These are phyloP conservation scores for Andrena trimmerana DNA, from an alignment of 2,888 invertebrate genomes.

Conservation along the genomic window DNA sequence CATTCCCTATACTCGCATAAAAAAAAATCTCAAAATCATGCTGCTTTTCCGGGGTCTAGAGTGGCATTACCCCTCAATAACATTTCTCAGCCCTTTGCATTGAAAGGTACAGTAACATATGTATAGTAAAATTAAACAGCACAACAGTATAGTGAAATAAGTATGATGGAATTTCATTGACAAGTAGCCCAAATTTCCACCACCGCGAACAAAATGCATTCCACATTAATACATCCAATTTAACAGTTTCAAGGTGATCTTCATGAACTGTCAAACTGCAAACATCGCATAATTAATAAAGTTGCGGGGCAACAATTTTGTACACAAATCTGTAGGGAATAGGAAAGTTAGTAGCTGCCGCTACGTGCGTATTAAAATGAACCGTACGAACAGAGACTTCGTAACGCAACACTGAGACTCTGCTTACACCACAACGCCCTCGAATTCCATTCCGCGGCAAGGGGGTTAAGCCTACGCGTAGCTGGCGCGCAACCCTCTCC, in stretches of 20 bases:
- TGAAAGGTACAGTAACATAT: too few species aligned
- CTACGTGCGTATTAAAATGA: neutral
- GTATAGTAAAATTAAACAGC: too few species aligned
- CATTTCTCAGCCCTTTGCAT: too few species aligned
- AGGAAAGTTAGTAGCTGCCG: neutral
- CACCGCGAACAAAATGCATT: too few species aligned
- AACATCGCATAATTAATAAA: neutral
- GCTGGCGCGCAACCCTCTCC: constrained; percentile 18
- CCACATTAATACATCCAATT: neutral
- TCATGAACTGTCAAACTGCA: neutral
- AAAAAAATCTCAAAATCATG: too few species aligned
- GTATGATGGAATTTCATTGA: too few species aligned
- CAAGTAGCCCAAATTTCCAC: too few species aligned
- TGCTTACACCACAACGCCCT: neutral
- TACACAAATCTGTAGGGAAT: neutral
- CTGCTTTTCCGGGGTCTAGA: too few species aligned
- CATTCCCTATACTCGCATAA: too few species aligned
- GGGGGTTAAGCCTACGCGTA: neutral
- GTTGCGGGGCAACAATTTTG: neutral
- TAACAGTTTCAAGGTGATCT: constrained; percentile 1
- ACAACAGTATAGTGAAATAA: too few species aligned
- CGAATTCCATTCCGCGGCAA: constrained; percentile 16
- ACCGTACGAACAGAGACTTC: neutral
- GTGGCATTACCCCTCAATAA: too few species aligned
- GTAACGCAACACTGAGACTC: neutral